A percentile compares a stretch with the other conserved stretches of the same genome.
phyloP scores from a whole-genome alignment of 2,113 vertebrate species.

The Brachypodius melanocephalos region DNA sequence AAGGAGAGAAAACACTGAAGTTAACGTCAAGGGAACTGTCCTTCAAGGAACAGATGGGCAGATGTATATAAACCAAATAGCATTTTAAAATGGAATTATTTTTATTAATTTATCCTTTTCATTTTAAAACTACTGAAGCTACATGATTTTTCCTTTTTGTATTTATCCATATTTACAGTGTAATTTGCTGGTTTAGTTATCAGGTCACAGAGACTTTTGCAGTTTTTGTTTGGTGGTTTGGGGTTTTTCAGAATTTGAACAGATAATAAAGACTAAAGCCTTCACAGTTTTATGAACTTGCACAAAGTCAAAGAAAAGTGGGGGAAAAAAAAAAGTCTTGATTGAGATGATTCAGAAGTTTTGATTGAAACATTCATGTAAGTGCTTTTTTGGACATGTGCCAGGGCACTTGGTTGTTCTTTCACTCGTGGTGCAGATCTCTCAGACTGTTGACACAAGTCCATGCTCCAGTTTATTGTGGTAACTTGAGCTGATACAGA shows the following conservation, averaged over 20 bases:
- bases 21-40: not conserved
- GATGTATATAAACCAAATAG: not conserved
- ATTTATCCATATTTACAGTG: not conserved
- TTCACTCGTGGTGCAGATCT: not conserved
- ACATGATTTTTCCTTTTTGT: not conserved
- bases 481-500: not conserved
- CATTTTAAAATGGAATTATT: not conserved
- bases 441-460: not conserved
- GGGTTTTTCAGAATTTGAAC: not conserved
- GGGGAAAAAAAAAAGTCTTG: not conserved
- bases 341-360: not conserved
- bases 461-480: not conserved
- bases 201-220: not conserved
- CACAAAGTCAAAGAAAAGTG: not conserved
- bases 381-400: not conserved
- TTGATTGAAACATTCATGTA: not conserved
- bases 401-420: not conserved
- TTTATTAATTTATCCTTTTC: not conserved
- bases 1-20: not conserved
- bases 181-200: not conserved
- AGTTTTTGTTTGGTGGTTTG: not conserved
- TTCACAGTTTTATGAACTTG: not conserved
- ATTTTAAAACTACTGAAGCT: not conserved
- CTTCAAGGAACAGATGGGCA: not conserved
- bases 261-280: not conserved